Conservation (phyloP, 2,888 invertebrate species). For the Schrankia costaestrigalis region DNA sequence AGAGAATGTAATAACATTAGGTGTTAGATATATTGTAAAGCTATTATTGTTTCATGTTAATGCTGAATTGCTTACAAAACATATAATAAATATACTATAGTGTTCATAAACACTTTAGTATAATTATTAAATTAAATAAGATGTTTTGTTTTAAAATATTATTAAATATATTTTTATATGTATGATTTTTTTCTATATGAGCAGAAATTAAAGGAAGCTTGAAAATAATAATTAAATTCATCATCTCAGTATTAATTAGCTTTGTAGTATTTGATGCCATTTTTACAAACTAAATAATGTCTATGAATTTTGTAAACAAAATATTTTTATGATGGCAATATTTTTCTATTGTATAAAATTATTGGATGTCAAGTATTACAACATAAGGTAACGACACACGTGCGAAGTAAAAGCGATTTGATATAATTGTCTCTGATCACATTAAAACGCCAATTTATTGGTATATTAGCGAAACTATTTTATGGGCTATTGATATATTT, state of each 20-base stretch:
- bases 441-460: too few species aligned
- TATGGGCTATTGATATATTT: constrained; percentile 9
- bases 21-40: too few species aligned
- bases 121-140: neutral
- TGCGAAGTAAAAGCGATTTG: constrained; percentile 13
- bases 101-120: too few species aligned
- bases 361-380: constrained; percentile 41
- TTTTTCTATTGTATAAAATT: constrained; percentile 43
- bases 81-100: too few species aligned
- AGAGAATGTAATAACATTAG: too few species aligned
- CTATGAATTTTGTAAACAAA: constrained; percentile 28
- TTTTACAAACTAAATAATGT: constrained; percentile 46
- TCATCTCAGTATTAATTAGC: constrained; percentile 71
- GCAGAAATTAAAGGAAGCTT: constrained; percentile 24
- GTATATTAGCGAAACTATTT: too few species aligned
- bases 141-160: too few species aligned
- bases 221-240: constrained; percentile 32
- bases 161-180: constrained; percentile 1
- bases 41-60: too few species aligned
- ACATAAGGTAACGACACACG: constrained; percentile 19
- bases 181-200: constrained; percentile 9
- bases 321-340: constrained; percentile 38
- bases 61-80: too few species aligned
- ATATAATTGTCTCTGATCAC: constrained; percentile 1
- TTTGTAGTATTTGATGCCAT: constrained; percentile 70